Base-by-base conservation (phyloP, 2,797 vertebrate genomes). In the Eulemur coronatus region DNA sequence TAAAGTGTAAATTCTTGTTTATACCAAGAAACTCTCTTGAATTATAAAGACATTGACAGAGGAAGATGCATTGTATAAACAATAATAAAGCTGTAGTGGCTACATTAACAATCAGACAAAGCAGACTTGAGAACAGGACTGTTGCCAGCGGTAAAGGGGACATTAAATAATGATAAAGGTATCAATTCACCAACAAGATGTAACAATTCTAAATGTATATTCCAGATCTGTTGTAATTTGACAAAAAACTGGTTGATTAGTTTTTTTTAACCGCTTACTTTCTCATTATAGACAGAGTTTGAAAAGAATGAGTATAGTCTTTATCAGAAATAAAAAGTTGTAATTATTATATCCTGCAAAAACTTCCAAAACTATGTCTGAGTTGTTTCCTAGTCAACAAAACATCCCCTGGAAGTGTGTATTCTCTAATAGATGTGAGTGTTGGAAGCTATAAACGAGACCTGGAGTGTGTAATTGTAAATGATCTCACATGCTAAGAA, bases 251-350 rank as follows among this genome's bases (percentile, higher is more conserved):
- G 65, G 33, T 81, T 79, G 26, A 26, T 61, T 79, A 35, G 33
- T 50, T 50, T 46, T 46, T 28, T 70, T 75, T 3, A 84, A 76
- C 15, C 46, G n/a, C 65, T 84, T 73, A 50, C 46, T 78, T 89
- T 72, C 80, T 28, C 26, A 73, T 76, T 48, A 1, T 84, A 84
- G 59, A 15, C 28, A 95, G 30, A 94, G n/a, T 24, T 33, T 69
- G 59, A 73, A 95, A 92, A 75, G 69, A 92, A 78, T n/a, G 18
- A 87, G 4, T 38, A 6, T n/a, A 48, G 65, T 89, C 35, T 89
- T 95, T 84, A 55, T 73, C n/a, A 88, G 41, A 94, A 89, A 91
- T 76, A 55, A 69, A 57, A 94, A 88, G 67, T 78, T 20, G 48
- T 38, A 43, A 55, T 63, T 92, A 88, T 35, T 55, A 7, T 92